Evolutionary conservation across 2,888 invertebrate genomes (phyloP), one percentile per base, ranked within the genome.

Genomic region (Exephanes ischioxanthus): DNA sequence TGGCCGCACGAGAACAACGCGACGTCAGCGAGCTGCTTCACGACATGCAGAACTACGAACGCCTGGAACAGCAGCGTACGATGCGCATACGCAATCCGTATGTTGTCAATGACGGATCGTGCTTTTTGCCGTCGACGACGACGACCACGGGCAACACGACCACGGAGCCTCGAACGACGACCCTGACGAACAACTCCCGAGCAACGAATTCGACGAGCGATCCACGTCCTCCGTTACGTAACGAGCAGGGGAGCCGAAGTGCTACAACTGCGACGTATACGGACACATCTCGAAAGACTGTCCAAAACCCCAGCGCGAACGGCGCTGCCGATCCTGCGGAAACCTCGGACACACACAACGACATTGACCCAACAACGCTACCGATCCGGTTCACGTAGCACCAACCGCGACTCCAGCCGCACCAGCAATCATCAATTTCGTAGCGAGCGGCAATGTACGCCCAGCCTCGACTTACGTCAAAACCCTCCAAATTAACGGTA

Each of bases 1-100:
- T 78, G 67, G 67, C 67, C 1, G 67, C 26, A 14, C 75, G 75
- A 19, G 30, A 75, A 16, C 75, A 63, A 9, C 30, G 22, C 7
- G 30, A 51, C 48, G 14, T 61, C 11, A 3, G 22, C 22, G 11
- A 26, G 0, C 26, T 61, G 11, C 58, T 61, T 14, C 58, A 30
- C 58, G 58, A 61, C 2, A 61, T 61, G 26, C 58, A 26, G 14
- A 22, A 4, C 11, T 30, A 61, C 1, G 58, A 61, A 5, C 22
- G 58, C 0, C 58, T 61, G 11, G 58, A 61, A 41, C 9, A 2
- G 9, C 9, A 41, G 9, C 58, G 58, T 0, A 11, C 58, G 26
- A 26, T 11, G 58, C 58, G 58, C 0, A 22, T 61, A 1, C 1
- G 0, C 22, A 22, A 22, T 1, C 1, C 1, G 22, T 1, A 1